Evolutionary conservation across 2,888 invertebrate species (phyloP).

Genomic region (Amblyjoppa fuscipennis): DNA sequence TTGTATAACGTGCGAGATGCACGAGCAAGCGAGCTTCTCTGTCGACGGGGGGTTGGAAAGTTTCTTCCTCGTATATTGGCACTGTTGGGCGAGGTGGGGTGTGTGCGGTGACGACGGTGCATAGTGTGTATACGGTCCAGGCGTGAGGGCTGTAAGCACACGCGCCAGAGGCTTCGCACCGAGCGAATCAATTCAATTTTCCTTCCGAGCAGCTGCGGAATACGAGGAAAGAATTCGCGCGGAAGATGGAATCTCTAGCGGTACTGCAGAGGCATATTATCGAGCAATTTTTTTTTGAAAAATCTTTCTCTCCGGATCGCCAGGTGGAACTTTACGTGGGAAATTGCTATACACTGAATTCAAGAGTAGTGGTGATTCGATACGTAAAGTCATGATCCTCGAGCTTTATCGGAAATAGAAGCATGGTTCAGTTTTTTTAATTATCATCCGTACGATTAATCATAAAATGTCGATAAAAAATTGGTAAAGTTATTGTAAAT

Average conservation of each 20-base stretch:
- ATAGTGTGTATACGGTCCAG: constrained; percentile 25
- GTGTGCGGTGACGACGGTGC: constrained; percentile 18
- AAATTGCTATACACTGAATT: background rate
- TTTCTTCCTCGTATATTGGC: constrained; percentile 33
- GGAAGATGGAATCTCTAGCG: constrained; percentile 22
- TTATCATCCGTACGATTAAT: too few relatives aligned
- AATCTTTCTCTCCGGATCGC: background rate
- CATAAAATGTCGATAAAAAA: too few relatives aligned
- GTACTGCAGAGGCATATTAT: constrained; percentile 8
- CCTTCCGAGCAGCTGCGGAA: constrained; percentile 40
- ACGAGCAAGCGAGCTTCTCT: constrained; percentile 21
- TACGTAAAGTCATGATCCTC: too few relatives aligned
- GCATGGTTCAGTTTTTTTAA: too few relatives aligned
- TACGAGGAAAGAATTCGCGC: constrained; percentile 42
- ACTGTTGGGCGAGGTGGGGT: background rate
- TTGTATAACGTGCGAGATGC: constrained; percentile 19
- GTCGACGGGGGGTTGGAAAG: constrained; percentile 28
- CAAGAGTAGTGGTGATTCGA: too few relatives aligned
- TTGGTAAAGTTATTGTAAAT: too few relatives aligned
- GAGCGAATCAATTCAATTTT: constrained; percentile 54
- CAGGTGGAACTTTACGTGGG: background rate
- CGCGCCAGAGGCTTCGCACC: constrained; percentile 36
- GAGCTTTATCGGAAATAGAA: too few relatives aligned
- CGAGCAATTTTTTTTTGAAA: background rate
- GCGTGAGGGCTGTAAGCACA: constrained; percentile 9